Base-by-base conservation (phyloP, 2,113 vertebrate species). In the Anguilla rostrata region DNA sequence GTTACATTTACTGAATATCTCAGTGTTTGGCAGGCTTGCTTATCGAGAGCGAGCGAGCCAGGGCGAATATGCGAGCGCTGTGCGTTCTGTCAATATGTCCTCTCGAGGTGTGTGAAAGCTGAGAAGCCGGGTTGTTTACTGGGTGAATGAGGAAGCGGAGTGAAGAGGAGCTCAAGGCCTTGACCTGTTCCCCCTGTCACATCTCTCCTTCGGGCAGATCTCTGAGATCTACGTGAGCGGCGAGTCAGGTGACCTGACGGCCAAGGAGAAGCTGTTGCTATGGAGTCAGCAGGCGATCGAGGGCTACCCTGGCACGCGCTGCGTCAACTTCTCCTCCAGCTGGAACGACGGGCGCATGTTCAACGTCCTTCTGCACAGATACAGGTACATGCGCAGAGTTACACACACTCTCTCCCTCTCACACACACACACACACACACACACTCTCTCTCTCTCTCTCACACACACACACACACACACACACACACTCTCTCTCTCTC, bases 151-250 rank as follows among this genome's bases (percentile, higher is more conserved):
- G 18, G 60, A 40, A 5, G n/a, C 0, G 22, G 22, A 26, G 40
- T 29, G 71, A 75, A 34, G 34, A 75, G 71, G 71, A 75, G 9
- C 11, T 75, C 11, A 8, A 34, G 20, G 71, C 34, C 71, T 75
- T n/a, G 34, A 6, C 71, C 9, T 12, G 26, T 9, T 29, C 71
- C n/a, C 71, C n/a, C 26, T 75, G 15, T 39, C 71, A 43, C 9
- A 82, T 15, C 66, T 43, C 39, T 22, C 5, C 86, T 43, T 87
- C 88, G 43, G 66, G 0, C 95, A 99, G 98, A 99, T 99, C 90
- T 99, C 98, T 0, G 98, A 99, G 93, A 99, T 99, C 92, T 99
- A 99, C 87, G 98, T 99, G 93, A 97, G 98, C 0, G 98, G 98
- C 11, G 98, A 99, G 90, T 97, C 96, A 0, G 96, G 97, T 56